Conservation (phyloP, 2,797 vertebrate species). For the Acanthurus leucopareius region DNA sequence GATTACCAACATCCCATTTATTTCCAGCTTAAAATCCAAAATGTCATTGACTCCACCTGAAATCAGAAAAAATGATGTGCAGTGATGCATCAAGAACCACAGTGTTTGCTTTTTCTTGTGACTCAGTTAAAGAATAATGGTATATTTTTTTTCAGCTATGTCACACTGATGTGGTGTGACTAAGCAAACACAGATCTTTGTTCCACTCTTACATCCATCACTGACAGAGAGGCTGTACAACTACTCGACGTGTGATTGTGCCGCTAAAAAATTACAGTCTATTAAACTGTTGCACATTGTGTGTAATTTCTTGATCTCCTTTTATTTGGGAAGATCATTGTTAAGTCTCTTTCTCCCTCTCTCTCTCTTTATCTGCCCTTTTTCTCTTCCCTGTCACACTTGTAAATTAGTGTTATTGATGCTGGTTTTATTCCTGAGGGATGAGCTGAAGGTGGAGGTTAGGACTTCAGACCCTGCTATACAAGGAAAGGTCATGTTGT, state of each 20-base stretch:
- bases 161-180: background rate
- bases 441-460: conserved; percentile 37
- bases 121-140: background rate
- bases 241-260: background rate
- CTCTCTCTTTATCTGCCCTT: background rate
- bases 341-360: background rate
- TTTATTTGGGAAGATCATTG: background rate
- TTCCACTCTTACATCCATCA: background rate
- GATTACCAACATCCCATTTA: background rate
- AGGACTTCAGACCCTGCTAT: conserved; percentile 17
- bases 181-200: background rate
- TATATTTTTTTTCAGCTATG: background rate
- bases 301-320: background rate
- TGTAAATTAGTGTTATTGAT: conserved; percentile 44
- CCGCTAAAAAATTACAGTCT: background rate
- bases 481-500: conserved; percentile 51
- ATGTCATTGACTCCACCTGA: background rate
- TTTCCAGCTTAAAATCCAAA: background rate
- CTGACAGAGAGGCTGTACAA: background rate
- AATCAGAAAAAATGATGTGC: background rate
- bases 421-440: conserved; percentile 10
- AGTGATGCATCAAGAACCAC: background rate
- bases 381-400: background rate
- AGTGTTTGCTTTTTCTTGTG: background rate
- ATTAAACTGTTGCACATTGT: background rate